These are phyloP conservation scores for Poecilia velifera DNA, from an alignment of 2,797 vertebrate species.

Conservation along the genomic window DNA sequence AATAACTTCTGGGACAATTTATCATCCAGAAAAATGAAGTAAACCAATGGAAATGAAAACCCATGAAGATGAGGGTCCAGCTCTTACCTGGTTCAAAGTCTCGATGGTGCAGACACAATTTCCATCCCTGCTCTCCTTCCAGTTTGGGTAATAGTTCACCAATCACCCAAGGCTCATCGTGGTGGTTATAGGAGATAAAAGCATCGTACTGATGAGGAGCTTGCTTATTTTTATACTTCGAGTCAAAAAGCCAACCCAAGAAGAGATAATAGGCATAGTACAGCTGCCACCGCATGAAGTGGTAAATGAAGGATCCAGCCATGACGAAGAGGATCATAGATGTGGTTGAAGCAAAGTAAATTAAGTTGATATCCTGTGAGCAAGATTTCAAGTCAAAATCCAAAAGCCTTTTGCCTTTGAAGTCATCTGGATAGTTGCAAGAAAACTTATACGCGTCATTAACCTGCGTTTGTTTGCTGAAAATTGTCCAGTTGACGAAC, in stretches of 20 bases:
- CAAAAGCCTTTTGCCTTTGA: constrained; percentile 55
- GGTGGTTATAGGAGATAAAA: constrained; percentile 79
- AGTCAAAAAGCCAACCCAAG: constrained; percentile 62
- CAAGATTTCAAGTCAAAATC: constrained; percentile 57
- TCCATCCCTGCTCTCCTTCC: constrained; percentile 78
- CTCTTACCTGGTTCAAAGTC: constrained; percentile 78
- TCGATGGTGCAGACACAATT: constrained; percentile 79
- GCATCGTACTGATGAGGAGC: constrained; percentile 68
- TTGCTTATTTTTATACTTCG: constrained; percentile 48
- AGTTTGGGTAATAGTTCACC: constrained; percentile 70
- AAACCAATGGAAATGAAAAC: too few species aligned
- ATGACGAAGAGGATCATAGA: constrained; percentile 44
- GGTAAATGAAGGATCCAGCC: constrained; percentile 53
- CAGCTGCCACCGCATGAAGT: constrained; percentile 71
- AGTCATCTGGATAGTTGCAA: constrained; percentile 65
- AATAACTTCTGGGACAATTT: too few species aligned
- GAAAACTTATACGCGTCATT: not conserved
- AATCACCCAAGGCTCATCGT: constrained; percentile 78
- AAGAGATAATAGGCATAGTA: constrained; percentile 74
- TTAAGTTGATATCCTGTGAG: constrained; percentile 24
- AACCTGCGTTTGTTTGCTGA: constrained; percentile 54
- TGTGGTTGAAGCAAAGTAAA: constrained; percentile 52
- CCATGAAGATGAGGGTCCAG: too few species aligned
- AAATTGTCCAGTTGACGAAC: constrained; percentile 57
- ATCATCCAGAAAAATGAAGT: too few species aligned